phyloP scores from a whole-genome alignment of 1,140 invertebrate species.

The Venustaconcha ellipsiformis region DNA sequence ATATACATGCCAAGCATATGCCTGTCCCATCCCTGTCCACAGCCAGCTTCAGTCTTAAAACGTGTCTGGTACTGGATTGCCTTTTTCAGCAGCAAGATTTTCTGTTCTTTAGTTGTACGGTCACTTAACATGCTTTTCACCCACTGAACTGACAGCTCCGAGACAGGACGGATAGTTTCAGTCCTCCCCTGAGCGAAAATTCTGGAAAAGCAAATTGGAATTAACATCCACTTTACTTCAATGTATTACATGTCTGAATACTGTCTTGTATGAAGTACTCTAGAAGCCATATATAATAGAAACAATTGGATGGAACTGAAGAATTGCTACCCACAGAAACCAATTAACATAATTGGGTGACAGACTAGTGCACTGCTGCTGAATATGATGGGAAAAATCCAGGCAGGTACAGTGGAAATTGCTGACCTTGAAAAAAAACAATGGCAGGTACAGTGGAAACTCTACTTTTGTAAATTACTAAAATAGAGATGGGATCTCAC shows the following conservation, averaged over 20 bases:
- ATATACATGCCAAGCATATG: slow-evolving; percentile 48
- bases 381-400: too few species aligned
- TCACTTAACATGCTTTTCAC: slow-evolving; percentile 47
- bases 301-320: too few species aligned
- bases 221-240: neutral
- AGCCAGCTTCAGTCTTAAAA: slow-evolving; percentile 43
- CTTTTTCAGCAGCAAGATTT: slow-evolving; percentile 38
- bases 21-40: slow-evolving; percentile 49
- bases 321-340: too few species aligned
- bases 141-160: slow-evolving; percentile 46
- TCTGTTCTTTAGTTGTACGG: slow-evolving; percentile 38
- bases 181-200: slow-evolving; percentile 50
- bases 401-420: too few species aligned
- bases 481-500: too few species aligned
- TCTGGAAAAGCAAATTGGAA: slow-evolving; percentile 26
- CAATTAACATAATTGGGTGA: too few species aligned
- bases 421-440: too few species aligned
- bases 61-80: slow-evolving; percentile 51
- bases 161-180: slow-evolving; percentile 54
- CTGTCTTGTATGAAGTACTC: too few species aligned
- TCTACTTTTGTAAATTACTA: too few species aligned
- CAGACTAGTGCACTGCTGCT: too few species aligned
- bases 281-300: too few species aligned
- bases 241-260: neutral
- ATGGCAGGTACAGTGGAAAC: too few species aligned